A percentile compares a stretch with the other conserved stretches of the same genome.
Conservation (phyloP, 2,888 invertebrate species). For the Macrosiphum euphorbiae region DNA sequence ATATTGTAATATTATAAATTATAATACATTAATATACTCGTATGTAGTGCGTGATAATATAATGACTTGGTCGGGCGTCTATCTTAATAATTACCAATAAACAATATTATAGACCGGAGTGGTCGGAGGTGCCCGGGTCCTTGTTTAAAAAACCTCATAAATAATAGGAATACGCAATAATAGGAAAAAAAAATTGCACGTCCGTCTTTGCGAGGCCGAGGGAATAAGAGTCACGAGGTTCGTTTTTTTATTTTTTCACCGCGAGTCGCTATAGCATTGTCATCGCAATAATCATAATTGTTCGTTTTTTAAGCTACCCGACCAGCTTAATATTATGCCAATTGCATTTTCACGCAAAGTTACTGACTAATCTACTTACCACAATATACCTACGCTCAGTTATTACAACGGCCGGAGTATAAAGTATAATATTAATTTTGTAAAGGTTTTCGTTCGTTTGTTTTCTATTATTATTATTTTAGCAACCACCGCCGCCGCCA, state of each 20-base stretch:
- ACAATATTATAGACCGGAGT: neutral
- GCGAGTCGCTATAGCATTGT: neutral
- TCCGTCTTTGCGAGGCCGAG: neutral
- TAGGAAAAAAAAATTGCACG: neutral
- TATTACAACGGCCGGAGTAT: neutral
- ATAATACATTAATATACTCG: neutral
- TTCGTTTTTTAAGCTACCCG: neutral
- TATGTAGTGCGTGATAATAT: neutral
- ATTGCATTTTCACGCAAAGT: neutral
- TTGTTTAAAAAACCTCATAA: conserved; percentile 33
- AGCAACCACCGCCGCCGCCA: neutral
- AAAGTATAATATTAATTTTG: neutral
- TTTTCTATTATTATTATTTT: neutral
- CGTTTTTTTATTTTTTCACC: neutral
- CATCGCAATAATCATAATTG: neutral
- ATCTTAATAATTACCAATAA: neutral
- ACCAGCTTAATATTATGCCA: neutral
- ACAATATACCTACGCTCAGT: neutral
- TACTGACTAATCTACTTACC: neutral
- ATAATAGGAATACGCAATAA: neutral
- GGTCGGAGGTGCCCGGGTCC: neutral
- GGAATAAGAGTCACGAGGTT: neutral
- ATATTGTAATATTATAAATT: too few species aligned
- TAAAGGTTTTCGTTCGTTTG: neutral
- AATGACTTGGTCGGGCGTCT: neutral